Base-by-base conservation (phyloP, 1,140 invertebrate species). In the Spodoptera litura region DNA sequence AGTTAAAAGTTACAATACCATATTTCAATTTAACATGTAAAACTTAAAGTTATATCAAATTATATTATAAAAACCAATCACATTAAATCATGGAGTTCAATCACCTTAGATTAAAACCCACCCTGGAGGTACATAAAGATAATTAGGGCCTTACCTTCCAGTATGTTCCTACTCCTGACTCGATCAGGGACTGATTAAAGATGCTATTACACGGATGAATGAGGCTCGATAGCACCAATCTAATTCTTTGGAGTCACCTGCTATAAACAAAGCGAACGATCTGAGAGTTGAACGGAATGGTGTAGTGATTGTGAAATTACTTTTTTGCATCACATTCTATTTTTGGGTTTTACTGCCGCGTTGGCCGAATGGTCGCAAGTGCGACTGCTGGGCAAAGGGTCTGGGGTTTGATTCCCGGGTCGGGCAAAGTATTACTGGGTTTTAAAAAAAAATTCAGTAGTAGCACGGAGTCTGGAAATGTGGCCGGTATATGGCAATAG, bases 141-240 rank as follows among this genome's bases (percentile, higher is more conserved):
- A 75, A 75, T 75, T 62, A 62, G 72, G 72, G 56, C 13, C 15
- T 51, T 74, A 61, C 71, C 74, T 76, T 66, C 51, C 56, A 75
- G 44, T 56, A 49, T 55, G 52, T 49, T 55, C 73, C 61, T 64
- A 13, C 59, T 27, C 13, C 9, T 53, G 52, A 15, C 15, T 53
- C 61, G 51, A 51, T 25, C 44, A 44, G 49, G 51, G 35, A 9
- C 61, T 66, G 74, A 76, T 76, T 76, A 66, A 76, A 76, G 74
- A 76, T 55, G 62, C 74, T 38, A 76, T 76, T 76, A 76, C 61
- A 64, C 74, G 74, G 62, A 76, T 76, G 61, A 61, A 76, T 76
- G 44, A 31, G 15, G 15, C 15, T 49, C 51, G 51, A 76, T 76
- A 49, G 59, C 15, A 61, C 20, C 64, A 15, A 72, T 49, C 58